phyloP scores from a whole-genome alignment of 2,797 vertebrate genomes.

The Aulostomus chinensis region DNA sequence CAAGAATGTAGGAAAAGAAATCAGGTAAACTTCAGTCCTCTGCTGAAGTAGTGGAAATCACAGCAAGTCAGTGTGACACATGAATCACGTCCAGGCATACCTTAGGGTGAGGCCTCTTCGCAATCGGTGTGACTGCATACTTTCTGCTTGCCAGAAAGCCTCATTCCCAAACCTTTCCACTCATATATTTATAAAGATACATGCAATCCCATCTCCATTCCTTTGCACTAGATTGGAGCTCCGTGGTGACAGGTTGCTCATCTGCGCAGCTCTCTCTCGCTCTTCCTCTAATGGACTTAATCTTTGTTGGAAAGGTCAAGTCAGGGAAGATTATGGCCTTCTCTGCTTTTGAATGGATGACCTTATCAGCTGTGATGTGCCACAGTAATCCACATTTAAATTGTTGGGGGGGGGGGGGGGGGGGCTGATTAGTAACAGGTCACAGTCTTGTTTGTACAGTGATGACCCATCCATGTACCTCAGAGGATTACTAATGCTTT shows the following conservation, averaged over 20 bases:
- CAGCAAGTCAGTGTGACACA: constrained; percentile 28
- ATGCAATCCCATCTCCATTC: constrained; percentile 18
- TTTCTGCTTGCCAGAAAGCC: constrained; percentile 38
- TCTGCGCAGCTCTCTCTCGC: constrained; percentile 26
- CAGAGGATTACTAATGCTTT: too few relatives aligned
- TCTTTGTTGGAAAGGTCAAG: constrained; percentile 61
- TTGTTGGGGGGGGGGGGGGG: neutral
- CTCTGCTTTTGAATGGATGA: constrained; percentile 55
- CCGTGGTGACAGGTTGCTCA: constrained; percentile 29
- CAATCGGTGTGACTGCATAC: constrained; percentile 48
- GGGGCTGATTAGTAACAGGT: constrained; percentile 3
- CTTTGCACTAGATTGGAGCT: constrained; percentile 17
- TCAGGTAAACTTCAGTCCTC: constrained; percentile 23
- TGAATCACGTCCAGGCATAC: constrained; percentile 35
- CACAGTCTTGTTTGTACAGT: neutral
- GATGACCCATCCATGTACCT: neutral
- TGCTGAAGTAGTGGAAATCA: constrained; percentile 38
- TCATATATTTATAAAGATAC: constrained; percentile 1
- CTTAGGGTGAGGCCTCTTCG: constrained; percentile 23
- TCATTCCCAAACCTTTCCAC: constrained; percentile 6
- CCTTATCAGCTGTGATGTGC: constrained; percentile 62
- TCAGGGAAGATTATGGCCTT: constrained; percentile 57
- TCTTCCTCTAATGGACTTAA: constrained; percentile 69
- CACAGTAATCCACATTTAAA: constrained; percentile 2
- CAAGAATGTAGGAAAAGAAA: constrained; percentile 11